Conservation (phyloP, 30 jellyfish, hydroid and myxozoan genomes). For the Turritopsis dohrnii region DNA sequence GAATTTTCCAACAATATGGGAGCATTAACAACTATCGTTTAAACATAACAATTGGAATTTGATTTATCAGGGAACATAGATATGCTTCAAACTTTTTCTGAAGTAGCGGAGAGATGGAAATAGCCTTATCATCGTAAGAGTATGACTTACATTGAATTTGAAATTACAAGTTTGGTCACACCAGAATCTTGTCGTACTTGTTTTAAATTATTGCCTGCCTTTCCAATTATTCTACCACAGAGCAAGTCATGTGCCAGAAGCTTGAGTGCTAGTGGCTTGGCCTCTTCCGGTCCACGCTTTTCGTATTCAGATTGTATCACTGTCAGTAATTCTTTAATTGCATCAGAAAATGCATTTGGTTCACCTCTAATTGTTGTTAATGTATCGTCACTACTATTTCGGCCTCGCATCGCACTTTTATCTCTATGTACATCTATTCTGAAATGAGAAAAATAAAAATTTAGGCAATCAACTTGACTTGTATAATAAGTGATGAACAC, state of each 20-base stretch:
- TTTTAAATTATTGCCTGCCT: slow-evolving; percentile 71
- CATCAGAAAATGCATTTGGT: slow-evolving; percentile 75
- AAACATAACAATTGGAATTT: too few relatives aligned
- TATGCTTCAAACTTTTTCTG: too few relatives aligned
- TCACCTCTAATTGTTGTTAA: slow-evolving; percentile 87
- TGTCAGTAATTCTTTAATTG: slow-evolving; percentile 49
- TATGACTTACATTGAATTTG: slow-evolving; percentile 80
- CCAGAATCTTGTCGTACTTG: slow-evolving; percentile 63
- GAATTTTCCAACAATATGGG: too few relatives aligned
- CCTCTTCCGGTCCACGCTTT: slow-evolving; percentile 46
- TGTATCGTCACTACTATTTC: slow-evolving; percentile 65
- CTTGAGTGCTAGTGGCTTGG: slow-evolving; percentile 67
- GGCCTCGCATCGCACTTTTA: slow-evolving; percentile 45
- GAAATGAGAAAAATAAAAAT: slow-evolving; percentile 20
- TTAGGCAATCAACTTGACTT: too few relatives aligned
- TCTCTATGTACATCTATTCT: slow-evolving; percentile 94
- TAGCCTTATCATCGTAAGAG: not conserved
- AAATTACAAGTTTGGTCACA: slow-evolving; percentile 54
- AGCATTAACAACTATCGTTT: too few relatives aligned
- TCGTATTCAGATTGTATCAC: slow-evolving; percentile 66
- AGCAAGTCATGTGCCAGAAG: slow-evolving; percentile 83
- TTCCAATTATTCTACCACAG: slow-evolving; percentile 90
- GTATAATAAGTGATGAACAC: too few relatives aligned
- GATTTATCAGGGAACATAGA: too few relatives aligned
- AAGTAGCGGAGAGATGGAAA: too few relatives aligned